These are phyloP conservation scores for Bombus turneri DNA, from an alignment of 1,140 invertebrate species.

Conservation along the genomic window DNA sequence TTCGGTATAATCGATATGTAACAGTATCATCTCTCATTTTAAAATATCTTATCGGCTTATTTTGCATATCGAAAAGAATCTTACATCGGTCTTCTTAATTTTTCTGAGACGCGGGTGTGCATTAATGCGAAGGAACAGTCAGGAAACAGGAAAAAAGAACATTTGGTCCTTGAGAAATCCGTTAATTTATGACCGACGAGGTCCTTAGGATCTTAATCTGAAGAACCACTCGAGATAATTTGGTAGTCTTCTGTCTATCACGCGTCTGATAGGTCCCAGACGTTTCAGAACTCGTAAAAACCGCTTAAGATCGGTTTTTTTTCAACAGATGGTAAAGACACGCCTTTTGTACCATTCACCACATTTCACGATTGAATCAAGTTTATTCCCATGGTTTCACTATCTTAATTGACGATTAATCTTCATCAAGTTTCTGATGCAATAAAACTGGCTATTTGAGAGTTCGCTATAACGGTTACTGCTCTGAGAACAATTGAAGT, in stretches of 20 bases:
- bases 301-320: neutral
- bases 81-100: neutral
- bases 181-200: constrained; percentile 12
- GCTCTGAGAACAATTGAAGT: neutral
- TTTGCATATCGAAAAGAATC: neutral
- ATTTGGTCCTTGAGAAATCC: neutral
- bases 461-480: neutral
- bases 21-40: neutral
- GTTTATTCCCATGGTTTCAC: neutral
- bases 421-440: constrained; percentile 1
- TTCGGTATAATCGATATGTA: neutral
- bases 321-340: neutral
- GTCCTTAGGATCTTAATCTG: constrained; percentile 14
- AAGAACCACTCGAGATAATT: constrained; percentile 4
- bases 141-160: neutral
- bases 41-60: no score
- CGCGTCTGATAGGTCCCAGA: constrained; percentile 4
- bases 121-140: neutral
- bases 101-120: neutral
- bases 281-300: neutral
- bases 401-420: constrained; percentile 23
- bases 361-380: constrained; percentile 7
- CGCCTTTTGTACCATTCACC: neutral
- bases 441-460: neutral
- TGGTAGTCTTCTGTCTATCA: neutral